Conservation (phyloP, 2,113 vertebrate genomes). For the Phocoena phocoena region DNA sequence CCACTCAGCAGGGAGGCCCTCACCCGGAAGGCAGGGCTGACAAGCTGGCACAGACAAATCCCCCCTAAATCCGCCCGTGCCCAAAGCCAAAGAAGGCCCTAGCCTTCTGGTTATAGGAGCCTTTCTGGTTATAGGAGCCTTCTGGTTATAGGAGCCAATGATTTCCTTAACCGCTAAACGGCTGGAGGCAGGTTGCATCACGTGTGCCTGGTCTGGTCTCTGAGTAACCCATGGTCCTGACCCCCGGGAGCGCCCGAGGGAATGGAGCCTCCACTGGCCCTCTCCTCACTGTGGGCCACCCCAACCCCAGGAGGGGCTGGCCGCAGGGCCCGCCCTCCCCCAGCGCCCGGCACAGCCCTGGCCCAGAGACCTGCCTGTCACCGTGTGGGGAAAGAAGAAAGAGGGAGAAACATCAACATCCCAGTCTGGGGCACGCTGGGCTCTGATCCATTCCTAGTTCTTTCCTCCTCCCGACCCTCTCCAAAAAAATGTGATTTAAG, state of each 20-base stretch:
- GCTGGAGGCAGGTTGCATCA: background rate
- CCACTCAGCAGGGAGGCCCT: background rate
- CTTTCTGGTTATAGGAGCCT: background rate
- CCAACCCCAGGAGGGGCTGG: background rate
- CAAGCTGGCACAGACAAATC: background rate
- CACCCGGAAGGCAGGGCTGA: background rate
- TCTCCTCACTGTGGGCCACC: background rate
- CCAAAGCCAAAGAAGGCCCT: background rate
- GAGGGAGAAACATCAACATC: background rate
- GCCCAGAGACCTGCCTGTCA: background rate
- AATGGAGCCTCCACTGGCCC: background rate
- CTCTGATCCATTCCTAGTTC: background rate
- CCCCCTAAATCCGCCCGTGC: background rate
- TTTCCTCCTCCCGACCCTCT: background rate
- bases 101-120: background rate
- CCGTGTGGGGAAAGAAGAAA: background rate
- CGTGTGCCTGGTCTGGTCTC: background rate
- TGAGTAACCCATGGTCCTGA: background rate
- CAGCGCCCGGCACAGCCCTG: background rate
- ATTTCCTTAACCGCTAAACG: background rate
- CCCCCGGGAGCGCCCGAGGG: background rate
- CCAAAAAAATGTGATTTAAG: background rate
- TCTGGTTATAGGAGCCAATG: background rate
- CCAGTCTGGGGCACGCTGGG: background rate
- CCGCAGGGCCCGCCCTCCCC: background rate